phyloP scores from a whole-genome alignment of 2,113 vertebrate genomes.

The Ibidorhyncha struthersii region DNA sequence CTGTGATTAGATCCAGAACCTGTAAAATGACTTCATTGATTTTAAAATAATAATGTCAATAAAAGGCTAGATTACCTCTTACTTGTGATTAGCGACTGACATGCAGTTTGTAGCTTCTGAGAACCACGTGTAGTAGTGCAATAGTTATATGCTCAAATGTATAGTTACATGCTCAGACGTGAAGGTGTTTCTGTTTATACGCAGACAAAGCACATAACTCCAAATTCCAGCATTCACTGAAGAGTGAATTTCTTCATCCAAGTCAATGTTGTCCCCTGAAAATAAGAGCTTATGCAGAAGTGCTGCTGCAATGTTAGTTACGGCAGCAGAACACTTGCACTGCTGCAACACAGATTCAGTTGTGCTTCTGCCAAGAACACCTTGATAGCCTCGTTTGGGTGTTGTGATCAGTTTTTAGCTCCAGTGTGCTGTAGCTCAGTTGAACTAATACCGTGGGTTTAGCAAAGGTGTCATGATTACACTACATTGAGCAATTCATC shows the following conservation, averaged over 20 bases:
- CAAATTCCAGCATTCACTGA: neutral
- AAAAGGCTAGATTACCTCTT: neutral
- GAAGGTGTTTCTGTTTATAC: neutral
- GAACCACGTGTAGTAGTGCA: rapidly evolving
- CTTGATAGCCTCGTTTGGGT: neutral
- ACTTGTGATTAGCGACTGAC: neutral
- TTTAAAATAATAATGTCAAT: neutral
- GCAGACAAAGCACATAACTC: neutral
- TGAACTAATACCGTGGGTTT: neutral
- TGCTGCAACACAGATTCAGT: neutral
- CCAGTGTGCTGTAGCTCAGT: neutral
- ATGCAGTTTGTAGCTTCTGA: neutral
- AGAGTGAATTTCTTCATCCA: neutral
- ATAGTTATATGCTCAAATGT: neutral
- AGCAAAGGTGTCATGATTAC: neutral
- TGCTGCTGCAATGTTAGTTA: neutral
- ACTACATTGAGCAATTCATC: neutral
- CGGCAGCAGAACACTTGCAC: neutral
- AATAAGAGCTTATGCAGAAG: neutral
- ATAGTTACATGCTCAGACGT: neutral
- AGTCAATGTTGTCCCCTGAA: neutral
- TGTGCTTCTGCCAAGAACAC: neutral
- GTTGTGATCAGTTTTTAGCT: neutral
- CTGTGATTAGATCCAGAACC: neutral
- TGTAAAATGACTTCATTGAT: neutral